Conservation (phyloP, 1,140 invertebrate genomes). For the Pararge aegeria region DNA sequence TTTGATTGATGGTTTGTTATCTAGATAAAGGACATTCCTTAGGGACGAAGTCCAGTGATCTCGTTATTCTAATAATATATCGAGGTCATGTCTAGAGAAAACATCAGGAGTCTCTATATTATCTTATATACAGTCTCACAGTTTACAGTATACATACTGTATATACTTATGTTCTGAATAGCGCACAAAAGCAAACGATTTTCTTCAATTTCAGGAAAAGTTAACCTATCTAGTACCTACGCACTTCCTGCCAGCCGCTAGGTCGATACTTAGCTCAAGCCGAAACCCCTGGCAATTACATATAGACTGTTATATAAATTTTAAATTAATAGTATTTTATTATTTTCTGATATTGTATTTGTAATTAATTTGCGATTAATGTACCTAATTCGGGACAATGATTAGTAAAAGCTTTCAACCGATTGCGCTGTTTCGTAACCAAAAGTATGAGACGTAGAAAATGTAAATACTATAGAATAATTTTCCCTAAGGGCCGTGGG, state of each 20-base stretch:
- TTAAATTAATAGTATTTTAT: background rate
- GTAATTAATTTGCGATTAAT: background rate
- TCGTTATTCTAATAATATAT: background rate
- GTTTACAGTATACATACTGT: too few species aligned
- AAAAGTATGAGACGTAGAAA: background rate
- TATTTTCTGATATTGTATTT: background rate
- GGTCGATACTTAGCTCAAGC: conserved; percentile 1
- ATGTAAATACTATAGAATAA: background rate
- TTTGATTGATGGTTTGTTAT: background rate
- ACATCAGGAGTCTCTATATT: background rate
- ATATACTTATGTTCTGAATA: background rate
- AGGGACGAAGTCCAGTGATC: background rate
- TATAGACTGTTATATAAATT: background rate
- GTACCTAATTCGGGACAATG: background rate
- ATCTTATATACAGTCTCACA: background rate
- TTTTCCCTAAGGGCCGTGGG: background rate
- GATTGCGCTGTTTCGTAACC: conserved; percentile 6
- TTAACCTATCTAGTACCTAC: background rate
- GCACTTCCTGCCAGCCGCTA: conserved; percentile 2
- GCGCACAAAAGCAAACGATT: background rate
- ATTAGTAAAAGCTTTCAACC: background rate
- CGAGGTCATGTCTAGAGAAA: conserved; percentile 1
- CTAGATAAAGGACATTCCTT: background rate
- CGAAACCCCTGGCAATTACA: background rate
- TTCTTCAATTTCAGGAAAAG: background rate